Evolutionary conservation across 2,888 invertebrate species (phyloP), one percentile per base, ranked within the genome.

Genomic region (Euzophera pinguis): DNA sequence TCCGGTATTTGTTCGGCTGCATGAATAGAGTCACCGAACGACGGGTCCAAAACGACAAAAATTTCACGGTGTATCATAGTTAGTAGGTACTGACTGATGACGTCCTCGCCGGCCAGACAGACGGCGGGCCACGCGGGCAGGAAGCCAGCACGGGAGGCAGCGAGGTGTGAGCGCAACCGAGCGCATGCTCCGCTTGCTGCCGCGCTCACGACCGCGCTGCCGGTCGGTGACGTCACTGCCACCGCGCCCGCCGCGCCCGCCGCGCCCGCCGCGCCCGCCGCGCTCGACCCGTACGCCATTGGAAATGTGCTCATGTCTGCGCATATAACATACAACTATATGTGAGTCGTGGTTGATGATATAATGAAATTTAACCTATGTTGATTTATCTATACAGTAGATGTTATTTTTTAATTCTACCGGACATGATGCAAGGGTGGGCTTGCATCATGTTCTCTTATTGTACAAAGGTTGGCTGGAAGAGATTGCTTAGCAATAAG

Each of bases 41-140:
- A n/a, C n/a, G n/a, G n/a, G n/a, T n/a, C n/a, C n/a, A n/a, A n/a
- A n/a, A n/a, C n/a, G n/a, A n/a, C n/a, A n/a, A n/a, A n/a, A n/a
- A n/a, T n/a, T n/a, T n/a, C n/a, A n/a, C n/a, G n/a, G n/a, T n/a
- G n/a, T n/a, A n/a, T n/a, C n/a, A n/a, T n/a, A n/a, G n/a, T n/a
- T n/a, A n/a, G n/a, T n/a, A n/a, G n/a, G 32, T 47, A 61, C 67
- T 65, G 12, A 85, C 86, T 72, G 35, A 81, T 63, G 5, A 70
- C 64, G 35, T 78, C 77, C 53, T 84, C 84, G 1, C 80, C 80
- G 22, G 74, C 56, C 50, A 81, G 52, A 6, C 9, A 71, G 72
- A 54, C 78, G 38, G 38, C 64, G 52, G 84, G 86, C 84, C 84
- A 85, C 65, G 75, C 80, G 61, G 84, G 81, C 47, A 71, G 60